Evolutionary conservation across 2,888 invertebrate species (phyloP).

Genomic region (Resseliella maxima): DNA sequence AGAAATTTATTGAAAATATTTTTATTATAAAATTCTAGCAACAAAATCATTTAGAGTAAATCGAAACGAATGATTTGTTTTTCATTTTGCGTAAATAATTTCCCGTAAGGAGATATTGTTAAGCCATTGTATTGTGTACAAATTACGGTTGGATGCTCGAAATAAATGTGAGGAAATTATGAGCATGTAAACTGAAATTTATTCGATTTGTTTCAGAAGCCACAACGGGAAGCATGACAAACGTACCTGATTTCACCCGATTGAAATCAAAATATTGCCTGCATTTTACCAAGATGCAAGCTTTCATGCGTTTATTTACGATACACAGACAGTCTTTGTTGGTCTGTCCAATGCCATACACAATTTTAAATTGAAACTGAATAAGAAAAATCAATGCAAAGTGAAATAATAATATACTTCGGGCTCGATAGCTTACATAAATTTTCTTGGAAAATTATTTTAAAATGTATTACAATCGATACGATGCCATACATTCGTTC

Average conservation of each 20-base stretch:
- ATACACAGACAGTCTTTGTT: neutral
- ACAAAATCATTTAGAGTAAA: neutral
- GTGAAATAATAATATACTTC: neutral
- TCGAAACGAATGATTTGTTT: neutral
- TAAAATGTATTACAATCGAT: neutral
- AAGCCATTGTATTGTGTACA: neutral
- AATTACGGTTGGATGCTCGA: neutral
- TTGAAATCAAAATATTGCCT: neutral
- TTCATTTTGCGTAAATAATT: conserved; percentile 10
- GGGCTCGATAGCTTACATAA: neutral
- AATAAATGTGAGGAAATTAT: neutral
- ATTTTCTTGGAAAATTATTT: conserved; percentile 7
- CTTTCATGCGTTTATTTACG: too few species aligned
- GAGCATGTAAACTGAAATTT: conserved; percentile 25
- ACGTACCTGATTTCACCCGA: neutral
- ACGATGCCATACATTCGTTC: neutral
- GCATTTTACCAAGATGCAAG: neutral
- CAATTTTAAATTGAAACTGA: neutral
- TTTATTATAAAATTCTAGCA: neutral
- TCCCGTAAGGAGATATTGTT: neutral
- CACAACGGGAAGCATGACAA: conserved; percentile 27
- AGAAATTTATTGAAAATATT: neutral
- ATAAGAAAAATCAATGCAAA: neutral
- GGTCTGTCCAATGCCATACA: neutral
- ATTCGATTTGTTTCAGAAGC: conserved; percentile 15